These are phyloP conservation scores for Marasmarcha lunaedactyla DNA, from an alignment of 2,888 invertebrate genomes.

Conservation along the genomic window DNA sequence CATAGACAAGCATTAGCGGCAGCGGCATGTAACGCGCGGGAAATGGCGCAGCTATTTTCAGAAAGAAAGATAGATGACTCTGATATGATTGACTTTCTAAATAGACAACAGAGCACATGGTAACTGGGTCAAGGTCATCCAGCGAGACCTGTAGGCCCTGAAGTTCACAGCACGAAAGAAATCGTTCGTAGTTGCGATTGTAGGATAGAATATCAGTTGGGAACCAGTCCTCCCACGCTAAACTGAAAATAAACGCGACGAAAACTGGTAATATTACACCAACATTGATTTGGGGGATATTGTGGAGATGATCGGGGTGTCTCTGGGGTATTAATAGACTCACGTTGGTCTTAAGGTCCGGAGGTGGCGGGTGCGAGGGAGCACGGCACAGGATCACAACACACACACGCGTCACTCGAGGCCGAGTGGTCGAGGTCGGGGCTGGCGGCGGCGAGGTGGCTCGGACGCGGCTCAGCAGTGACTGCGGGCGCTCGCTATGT, in stretches of 20 bases:
- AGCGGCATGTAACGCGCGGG: background rate
- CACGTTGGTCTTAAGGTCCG: background rate
- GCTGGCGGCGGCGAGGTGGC: slow-evolving; percentile 58
- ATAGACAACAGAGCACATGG: slow-evolving; percentile 11
- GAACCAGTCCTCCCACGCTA: slow-evolving; percentile 40
- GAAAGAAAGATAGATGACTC: background rate
- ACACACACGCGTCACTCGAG: slow-evolving; percentile 63
- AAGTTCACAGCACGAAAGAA: background rate
- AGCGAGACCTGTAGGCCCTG: background rate
- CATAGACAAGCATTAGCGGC: background rate
- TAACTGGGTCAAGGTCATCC: slow-evolving; percentile 59
- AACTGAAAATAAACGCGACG: slow-evolving; percentile 59
- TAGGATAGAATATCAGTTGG: slow-evolving; percentile 31
- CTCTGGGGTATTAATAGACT: background rate
- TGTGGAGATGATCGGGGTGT: background rate
- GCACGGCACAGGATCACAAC: slow-evolving; percentile 54
- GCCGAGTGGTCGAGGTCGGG: slow-evolving; percentile 60
- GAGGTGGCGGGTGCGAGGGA: slow-evolving; percentile 6
- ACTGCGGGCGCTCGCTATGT: slow-evolving; percentile 51
- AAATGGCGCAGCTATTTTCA: slow-evolving; percentile 1
- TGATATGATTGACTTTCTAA: background rate
- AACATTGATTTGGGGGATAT: slow-evolving; percentile 38
- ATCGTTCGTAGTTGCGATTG: slow-evolving; percentile 4
- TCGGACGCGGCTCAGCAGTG: slow-evolving; percentile 63
- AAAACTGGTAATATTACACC: slow-evolving; percentile 56